These are phyloP conservation scores for Desoria tigrina DNA, from an alignment of 2,888 invertebrate genomes.

Conservation along the genomic window DNA sequence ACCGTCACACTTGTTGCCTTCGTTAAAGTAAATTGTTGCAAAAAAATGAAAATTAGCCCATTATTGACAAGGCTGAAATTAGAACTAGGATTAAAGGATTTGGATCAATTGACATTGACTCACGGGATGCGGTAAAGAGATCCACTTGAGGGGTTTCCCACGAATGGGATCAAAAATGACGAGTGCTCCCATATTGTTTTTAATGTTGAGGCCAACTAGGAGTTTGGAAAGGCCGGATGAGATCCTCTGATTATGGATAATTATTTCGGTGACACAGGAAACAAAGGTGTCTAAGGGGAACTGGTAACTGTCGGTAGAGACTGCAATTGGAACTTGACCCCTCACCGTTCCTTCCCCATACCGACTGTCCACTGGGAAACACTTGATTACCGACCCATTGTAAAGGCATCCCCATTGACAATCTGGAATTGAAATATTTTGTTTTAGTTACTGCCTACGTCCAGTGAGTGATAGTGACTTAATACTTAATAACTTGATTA, in stretches of 20 bases:
- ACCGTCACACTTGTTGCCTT: slow-evolving; percentile 59
- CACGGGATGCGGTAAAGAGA: slow-evolving; percentile 48
- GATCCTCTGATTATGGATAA: slow-evolving; percentile 34
- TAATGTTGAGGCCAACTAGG: slow-evolving; percentile 38
- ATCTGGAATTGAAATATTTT: slow-evolving; percentile 41
- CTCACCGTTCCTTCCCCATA: slow-evolving; percentile 18
- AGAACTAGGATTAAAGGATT: no score
- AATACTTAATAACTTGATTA: not conserved
- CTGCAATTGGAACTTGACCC: slow-evolving; percentile 8
- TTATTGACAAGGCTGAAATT: not conserved
- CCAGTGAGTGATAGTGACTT: no score
- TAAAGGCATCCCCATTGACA: slow-evolving; percentile 48
- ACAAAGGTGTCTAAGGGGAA: slow-evolving; percentile 27
- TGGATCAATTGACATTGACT: not conserved
- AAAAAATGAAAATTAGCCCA: not conserved
- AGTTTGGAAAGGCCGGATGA: slow-evolving; percentile 33
- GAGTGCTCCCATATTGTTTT: slow-evolving; percentile 34
- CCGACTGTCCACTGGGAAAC: slow-evolving; percentile 43
- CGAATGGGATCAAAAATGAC: slow-evolving; percentile 51
- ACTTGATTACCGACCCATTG: slow-evolving; percentile 44
- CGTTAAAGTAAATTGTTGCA: not conserved
- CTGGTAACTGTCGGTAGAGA: slow-evolving; percentile 18
- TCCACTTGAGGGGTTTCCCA: slow-evolving; percentile 48
- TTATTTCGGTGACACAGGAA: slow-evolving; percentile 46
- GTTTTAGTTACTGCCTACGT: no score